Percentiles rank a stretch among this genome's conserved stretches.
These are phyloP conservation scores for Coelinius sp. DNA, from an alignment of 2,888 invertebrate genomes.

Conservation along the genomic window DNA sequence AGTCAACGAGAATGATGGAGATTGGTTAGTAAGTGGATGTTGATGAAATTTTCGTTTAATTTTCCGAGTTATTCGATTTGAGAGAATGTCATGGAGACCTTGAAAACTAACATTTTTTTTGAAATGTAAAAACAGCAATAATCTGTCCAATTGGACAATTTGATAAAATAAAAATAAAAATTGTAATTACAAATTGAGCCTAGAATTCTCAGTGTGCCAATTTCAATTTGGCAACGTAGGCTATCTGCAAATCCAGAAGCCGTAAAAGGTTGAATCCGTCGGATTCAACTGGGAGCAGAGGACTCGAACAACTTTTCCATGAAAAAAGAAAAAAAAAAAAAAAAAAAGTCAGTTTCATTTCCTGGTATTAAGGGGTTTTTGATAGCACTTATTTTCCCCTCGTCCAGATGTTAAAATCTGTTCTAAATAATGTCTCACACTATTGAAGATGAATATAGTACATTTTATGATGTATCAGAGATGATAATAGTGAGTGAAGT, in stretches of 20 bases:
- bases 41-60: not conserved
- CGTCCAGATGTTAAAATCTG: not conserved
- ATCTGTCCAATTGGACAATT: no score
- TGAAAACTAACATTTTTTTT: no score
- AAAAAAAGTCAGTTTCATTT: slow-evolving; percentile 24
- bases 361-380: slow-evolving; percentile 29
- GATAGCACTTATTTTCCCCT: not conserved
- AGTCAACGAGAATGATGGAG: not conserved
- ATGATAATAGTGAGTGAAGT: not conserved
- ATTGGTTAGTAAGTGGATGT: not conserved
- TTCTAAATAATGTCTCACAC: not conserved
- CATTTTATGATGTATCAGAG: not conserved
- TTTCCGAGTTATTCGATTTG: not conserved
- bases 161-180: not conserved
- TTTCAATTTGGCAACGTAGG: slow-evolving; percentile 49
- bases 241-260: slow-evolving; percentile 42
- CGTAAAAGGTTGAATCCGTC: slow-evolving; percentile 33
- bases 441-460: not conserved
- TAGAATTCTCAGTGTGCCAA: slow-evolving; percentile 35
- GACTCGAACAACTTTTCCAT: slow-evolving; percentile 15
- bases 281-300: slow-evolving; percentile 20
- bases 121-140: not conserved
- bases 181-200: not conserved
- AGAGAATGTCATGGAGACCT: no score
- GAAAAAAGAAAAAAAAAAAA: not conserved